Conservation (phyloP, 35 echinoderm and acorn worm genomes). For the Anneissia japonica region DNA sequence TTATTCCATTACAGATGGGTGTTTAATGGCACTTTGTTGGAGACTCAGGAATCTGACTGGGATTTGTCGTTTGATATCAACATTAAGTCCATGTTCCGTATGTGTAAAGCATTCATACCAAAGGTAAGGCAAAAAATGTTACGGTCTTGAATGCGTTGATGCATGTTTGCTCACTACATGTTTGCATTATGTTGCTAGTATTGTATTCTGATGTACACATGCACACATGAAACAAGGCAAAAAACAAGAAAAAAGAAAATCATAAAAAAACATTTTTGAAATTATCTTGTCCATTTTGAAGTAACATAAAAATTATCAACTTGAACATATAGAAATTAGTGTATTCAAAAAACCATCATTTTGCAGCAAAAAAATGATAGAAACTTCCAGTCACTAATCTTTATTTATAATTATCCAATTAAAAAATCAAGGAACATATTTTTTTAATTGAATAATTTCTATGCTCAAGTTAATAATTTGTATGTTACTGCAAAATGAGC, state of each 20-base stretch:
- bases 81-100: slow-evolving; percentile 72
- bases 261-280: no score
- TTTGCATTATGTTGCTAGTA: not conserved
- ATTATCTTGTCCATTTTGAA: no score
- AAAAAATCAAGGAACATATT: no score
- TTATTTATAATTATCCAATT: no score
- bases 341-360: no score
- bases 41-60: slow-evolving; percentile 61
- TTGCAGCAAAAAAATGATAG: no score
- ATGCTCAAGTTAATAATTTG: no score
- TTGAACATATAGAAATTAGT: no score
- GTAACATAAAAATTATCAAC: no score
- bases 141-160: not conserved
- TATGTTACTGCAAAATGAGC: no score
- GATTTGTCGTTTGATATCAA: slow-evolving; percentile 77
- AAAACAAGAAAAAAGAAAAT: not conserved
- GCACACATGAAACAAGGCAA: not conserved
- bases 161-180: not conserved
- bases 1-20: slow-evolving; percentile 49
- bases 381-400: no score
- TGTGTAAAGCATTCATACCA: slow-evolving; percentile 59
- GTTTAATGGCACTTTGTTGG: slow-evolving; percentile 70
- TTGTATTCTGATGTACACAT: not conserved
- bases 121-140: slow-evolving; percentile 44
- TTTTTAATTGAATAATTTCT: no score